Conservation (phyloP, 2,797 vertebrate genomes). For the Pseudotriccus pelzelni region DNA sequence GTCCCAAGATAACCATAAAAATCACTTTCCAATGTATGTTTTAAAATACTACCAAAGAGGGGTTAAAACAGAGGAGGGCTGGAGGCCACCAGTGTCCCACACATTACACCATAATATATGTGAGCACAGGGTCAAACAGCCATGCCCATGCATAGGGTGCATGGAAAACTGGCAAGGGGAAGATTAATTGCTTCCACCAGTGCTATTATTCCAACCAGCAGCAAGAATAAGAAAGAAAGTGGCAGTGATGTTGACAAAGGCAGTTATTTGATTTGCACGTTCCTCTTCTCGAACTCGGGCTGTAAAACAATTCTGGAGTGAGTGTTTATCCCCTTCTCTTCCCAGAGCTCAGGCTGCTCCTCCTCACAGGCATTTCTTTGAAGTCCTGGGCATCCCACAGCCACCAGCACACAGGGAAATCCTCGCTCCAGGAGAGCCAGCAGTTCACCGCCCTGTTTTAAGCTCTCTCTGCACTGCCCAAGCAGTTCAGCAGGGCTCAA, state of each 20-base stretch:
- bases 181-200: constrained; percentile 53
- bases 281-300: constrained; percentile 43
- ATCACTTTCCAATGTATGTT: neutral
- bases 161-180: constrained; percentile 43
- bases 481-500: neutral
- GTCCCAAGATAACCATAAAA: constrained; percentile 37
- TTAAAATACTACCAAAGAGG: constrained; percentile 47
- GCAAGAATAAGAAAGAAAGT: neutral
- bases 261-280: neutral
- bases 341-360: neutral
- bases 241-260: constrained; percentile 63
- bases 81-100: constrained; percentile 35
- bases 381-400: neutral
- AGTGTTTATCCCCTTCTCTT: neutral
- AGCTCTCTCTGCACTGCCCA: neutral
- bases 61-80: constrained; percentile 40
- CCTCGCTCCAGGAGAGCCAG: neutral
- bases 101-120: constrained; percentile 40
- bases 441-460: neutral
- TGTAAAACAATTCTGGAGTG: constrained; percentile 16
- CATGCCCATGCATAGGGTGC: constrained; percentile 41
- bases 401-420: neutral
- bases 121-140: constrained; percentile 42
- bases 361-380: neutral
- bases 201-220: constrained; percentile 30